These are phyloP conservation scores for Rissa tridactyla DNA, from an alignment of 2,113 vertebrate species.

Conservation along the genomic window DNA sequence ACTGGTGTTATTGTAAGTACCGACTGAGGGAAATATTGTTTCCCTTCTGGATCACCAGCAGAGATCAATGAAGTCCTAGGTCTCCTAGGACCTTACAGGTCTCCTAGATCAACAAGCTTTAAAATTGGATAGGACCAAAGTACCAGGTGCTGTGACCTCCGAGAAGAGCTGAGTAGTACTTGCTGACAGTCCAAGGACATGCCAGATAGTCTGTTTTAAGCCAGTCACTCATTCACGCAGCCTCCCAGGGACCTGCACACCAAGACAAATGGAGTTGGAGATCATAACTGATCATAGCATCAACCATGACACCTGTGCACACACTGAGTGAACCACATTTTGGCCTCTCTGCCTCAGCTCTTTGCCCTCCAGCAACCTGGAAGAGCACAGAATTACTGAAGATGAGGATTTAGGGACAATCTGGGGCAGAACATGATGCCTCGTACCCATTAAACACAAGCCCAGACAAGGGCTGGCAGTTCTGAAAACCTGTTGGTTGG, in stretches of 20 bases:
- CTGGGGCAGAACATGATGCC: background rate
- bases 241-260: background rate
- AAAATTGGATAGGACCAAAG: background rate
- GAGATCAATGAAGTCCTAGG: background rate
- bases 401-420: background rate
- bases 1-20: background rate
- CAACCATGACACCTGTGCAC: background rate
- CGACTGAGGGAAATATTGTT: background rate
- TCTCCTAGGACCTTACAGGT: background rate
- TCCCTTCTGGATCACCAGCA: background rate
- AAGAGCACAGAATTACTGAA: background rate
- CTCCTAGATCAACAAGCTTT: background rate
- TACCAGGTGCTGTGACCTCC: background rate
- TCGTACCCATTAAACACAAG: background rate
- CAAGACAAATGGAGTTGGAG: background rate
- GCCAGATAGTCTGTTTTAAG: background rate
- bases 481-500: background rate
- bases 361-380: background rate
- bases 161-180: background rate
- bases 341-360: background rate
- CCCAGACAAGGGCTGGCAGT: background rate
- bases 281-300: background rate
- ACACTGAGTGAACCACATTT: background rate
- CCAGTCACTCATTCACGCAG: background rate
- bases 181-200: background rate